Evolutionary conservation across 2,113 vertebrate genomes (phyloP).

Genomic region (Cephalopterus ornatus): DNA sequence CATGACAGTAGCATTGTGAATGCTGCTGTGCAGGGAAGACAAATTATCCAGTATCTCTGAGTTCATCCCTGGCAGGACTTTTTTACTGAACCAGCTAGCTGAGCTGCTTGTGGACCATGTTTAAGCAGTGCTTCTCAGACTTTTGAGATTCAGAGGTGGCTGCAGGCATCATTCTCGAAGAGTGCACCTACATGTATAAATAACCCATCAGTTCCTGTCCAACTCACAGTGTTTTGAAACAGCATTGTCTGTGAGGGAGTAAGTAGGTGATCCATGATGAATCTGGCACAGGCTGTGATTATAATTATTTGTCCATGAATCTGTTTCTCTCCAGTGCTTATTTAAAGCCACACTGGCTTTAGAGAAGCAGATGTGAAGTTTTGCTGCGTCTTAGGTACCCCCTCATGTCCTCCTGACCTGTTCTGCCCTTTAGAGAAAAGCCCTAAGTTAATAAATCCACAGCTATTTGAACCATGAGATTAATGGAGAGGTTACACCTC

Average conservation of each 20-base stretch:
- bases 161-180: neutral
- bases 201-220: neutral
- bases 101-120: neutral
- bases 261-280: neutral
- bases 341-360: neutral
- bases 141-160: neutral
- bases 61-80: neutral
- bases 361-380: neutral
- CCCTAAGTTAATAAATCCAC: neutral
- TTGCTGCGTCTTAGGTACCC: neutral
- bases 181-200: neutral
- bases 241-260: neutral
- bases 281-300: neutral
- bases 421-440: conserved; percentile 15
- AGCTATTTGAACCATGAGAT: neutral
- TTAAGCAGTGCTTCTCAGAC: neutral
- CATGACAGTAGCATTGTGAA: neutral
- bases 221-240: neutral
- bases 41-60: neutral
- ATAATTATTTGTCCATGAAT: neutral
- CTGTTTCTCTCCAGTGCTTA: neutral
- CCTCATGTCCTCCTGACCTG: neutral
- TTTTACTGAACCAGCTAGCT: neutral
- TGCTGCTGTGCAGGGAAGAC: neutral
- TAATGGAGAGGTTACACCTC: neutral